Evolutionary conservation across 2,113 vertebrate genomes (phyloP), one percentile per base, ranked within the genome.

Genomic region (Solea senegalensis): DNA sequence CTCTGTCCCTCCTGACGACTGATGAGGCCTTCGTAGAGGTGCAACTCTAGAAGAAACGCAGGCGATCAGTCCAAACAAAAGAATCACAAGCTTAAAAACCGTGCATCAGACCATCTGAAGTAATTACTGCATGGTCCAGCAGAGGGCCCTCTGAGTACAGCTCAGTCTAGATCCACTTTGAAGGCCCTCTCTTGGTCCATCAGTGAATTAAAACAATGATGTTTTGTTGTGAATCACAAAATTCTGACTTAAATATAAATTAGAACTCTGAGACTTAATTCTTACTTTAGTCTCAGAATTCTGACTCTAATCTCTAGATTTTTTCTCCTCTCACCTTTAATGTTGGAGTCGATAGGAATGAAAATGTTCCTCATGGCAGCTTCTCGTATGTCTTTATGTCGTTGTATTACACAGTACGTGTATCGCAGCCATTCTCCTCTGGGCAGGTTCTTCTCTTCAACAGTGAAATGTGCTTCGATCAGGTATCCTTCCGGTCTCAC

Each of bases 11-110:
- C 68, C 0, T 7, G 0, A 1, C 9, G 26, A 39, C 41, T 0
- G 12, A 94, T 86, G 68, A 81, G 6, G 27, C 80, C 89, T 64
- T 93, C 93, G 34, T 92, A 93, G 9, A 90, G 60, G 39, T 93
- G 90, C 0, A 92, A 0, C 62, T 93, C 93, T 94, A 34, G 0
- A 75, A 0, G 62, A 26, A 45, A 65, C 61, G 80, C 10, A 44
- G 16, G 11, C 3, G 14, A 52, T 72, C 26, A 64, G 48, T 7
- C 43, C 5, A 53, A 12, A 61, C 0, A 0, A 5, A 8, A 58
- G 9, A 51, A 2, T 4, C 34, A 34, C 34, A 34, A 34, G 5
- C 34, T 34, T 34, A 3, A 34, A 34, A 34, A 34, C 34, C 5
- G 21, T 21, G 21, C 21, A 21, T n/a, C n/a, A n/a, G n/a, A n/a